Evolutionary conservation across 2,888 invertebrate genomes (phyloP).

Genomic region (Litoditis marina): DNA sequence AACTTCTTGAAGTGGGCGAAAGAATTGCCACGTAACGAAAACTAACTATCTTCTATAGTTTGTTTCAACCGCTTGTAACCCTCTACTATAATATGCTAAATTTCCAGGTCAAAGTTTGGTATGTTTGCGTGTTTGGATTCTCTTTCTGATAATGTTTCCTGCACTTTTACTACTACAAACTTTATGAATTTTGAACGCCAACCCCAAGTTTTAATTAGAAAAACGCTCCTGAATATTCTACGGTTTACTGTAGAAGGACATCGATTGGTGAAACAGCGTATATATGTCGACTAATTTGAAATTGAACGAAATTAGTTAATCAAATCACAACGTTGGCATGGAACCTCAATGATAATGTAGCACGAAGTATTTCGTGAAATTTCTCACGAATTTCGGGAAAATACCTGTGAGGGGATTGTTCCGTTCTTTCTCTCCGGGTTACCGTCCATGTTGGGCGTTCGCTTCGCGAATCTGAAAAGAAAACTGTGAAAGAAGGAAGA

Average conservation of each 20-base stretch:
- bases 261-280: neutral
- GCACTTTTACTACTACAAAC: too few species aligned
- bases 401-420: constrained; percentile 42
- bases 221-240: neutral
- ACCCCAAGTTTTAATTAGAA: too few species aligned
- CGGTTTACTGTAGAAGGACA: neutral
- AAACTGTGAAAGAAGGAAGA: neutral
- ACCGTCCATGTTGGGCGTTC: constrained; percentile 51
- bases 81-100: too few species aligned
- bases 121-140: too few species aligned
- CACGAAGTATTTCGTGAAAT: neutral
- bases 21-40: too few species aligned
- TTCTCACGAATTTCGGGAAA: neutral
- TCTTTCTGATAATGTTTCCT: neutral
- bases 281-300: neutral
- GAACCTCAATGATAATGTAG: too few species aligned
- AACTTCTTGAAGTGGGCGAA: too few species aligned
- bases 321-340: too few species aligned
- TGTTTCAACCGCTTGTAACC: too few species aligned
- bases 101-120: too few species aligned
- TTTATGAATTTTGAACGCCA: too few species aligned
- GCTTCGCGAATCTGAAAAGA: constrained; percentile 10
- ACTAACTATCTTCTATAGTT: neutral
- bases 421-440: constrained; percentile 52
- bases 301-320: neutral